Conservation (phyloP, 2,113 vertebrate genomes). For the Montifringilla adamsi region DNA sequence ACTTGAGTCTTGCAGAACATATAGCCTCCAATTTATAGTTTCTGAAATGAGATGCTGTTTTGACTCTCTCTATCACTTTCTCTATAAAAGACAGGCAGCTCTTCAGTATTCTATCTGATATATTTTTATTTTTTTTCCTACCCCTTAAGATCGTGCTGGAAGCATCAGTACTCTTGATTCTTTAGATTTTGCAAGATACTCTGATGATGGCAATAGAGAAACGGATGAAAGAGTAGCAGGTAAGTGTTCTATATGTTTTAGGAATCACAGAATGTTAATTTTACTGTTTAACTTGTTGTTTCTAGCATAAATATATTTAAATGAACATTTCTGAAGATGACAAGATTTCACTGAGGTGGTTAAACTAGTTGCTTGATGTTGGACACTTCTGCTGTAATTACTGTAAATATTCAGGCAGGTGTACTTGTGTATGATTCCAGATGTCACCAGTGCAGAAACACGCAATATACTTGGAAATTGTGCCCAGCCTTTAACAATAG, state of each 20-base stretch:
- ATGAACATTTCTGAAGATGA: neutral
- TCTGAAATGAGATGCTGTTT: neutral
- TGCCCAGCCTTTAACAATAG: neutral
- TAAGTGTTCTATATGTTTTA: constrained; percentile 66
- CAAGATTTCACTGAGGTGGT: neutral
- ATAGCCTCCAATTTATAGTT: neutral
- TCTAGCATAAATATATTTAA: neutral
- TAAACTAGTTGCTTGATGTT: neutral
- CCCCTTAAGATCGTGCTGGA: constrained; percentile 87
- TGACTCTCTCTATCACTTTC: neutral
- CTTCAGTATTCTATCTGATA: neutral
- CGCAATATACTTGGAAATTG: neutral
- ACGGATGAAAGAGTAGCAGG: constrained; percentile 94
- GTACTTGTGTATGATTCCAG: neutral
- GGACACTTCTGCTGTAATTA: neutral
- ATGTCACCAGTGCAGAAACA: neutral
- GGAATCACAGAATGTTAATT: neutral
- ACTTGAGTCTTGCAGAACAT: neutral
- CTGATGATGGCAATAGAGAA: constrained; percentile 97
- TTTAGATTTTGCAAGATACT: constrained; percentile 97
- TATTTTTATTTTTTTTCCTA: neutral
- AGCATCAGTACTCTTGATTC: constrained; percentile 99
- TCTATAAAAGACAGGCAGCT: neutral
- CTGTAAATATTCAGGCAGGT: neutral
- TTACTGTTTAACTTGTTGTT: neutral